phyloP scores from a whole-genome alignment of 2,888 invertebrate genomes.

The Acholoe squamosa region DNA sequence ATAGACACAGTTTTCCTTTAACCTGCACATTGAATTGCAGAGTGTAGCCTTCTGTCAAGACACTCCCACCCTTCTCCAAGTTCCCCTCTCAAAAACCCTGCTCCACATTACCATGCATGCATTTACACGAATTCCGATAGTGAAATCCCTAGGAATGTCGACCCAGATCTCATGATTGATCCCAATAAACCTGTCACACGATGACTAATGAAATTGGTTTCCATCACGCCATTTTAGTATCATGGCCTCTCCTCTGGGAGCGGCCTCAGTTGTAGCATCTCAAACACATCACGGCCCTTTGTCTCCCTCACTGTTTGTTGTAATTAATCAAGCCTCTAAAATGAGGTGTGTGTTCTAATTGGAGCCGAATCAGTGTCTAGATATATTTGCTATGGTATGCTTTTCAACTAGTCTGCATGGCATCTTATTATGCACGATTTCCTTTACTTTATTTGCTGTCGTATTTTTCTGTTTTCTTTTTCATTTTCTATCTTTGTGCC shows the following conservation, averaged over 20 bases:
- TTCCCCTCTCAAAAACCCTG: neutral
- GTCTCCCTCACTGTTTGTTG: neutral
- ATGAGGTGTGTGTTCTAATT: neutral
- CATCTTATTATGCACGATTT: too few species aligned
- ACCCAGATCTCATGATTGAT: neutral
- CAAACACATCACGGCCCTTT: neutral
- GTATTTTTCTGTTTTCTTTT: too few species aligned
- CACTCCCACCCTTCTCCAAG: neutral
- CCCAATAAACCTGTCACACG: neutral
- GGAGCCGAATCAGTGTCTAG: neutral
- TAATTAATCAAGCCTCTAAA: neutral
- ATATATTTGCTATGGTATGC: neutral
- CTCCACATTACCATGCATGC: neutral
- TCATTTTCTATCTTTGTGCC: too few species aligned
- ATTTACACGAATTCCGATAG: neutral
- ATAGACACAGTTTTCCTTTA: too few species aligned
- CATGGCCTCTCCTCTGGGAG: neutral
- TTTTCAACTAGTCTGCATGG: too few species aligned
- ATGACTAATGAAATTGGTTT: neutral
- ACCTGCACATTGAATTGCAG: neutral
- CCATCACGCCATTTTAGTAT: slow-evolving; percentile 15
- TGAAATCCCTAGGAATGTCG: neutral
- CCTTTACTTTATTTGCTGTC: too few species aligned
- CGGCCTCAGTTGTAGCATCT: neutral
- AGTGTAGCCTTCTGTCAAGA: neutral